These are phyloP conservation scores for Timema podura DNA, from an alignment of 2,888 invertebrate species.

Conservation along the genomic window DNA sequence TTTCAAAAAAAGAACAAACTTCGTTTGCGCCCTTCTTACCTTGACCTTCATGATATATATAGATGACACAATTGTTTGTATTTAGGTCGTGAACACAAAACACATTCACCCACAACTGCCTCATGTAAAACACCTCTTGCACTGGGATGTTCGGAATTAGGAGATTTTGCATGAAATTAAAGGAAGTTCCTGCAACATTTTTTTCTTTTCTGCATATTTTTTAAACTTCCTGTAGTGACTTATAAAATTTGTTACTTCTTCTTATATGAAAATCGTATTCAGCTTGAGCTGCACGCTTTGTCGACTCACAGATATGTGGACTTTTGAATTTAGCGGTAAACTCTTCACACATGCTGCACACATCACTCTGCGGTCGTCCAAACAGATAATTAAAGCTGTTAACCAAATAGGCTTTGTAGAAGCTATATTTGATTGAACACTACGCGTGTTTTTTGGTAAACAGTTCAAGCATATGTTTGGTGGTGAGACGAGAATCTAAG, in stretches of 20 bases:
- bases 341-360: slow-evolving; percentile 1
- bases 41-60: too few relatives aligned
- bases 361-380: not conserved
- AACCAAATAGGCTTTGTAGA: not conserved
- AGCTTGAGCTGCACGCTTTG: not conserved
- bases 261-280: not conserved
- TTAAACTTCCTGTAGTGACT: not conserved
- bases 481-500: not conserved
- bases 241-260: not conserved
- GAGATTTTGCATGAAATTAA: not conserved
- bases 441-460: not conserved
- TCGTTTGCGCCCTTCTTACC: too few relatives aligned
- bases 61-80: too few relatives aligned
- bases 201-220: not conserved
- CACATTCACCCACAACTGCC: too few relatives aligned
- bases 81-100: too few relatives aligned
- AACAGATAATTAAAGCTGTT: not conserved
- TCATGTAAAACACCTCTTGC: too few relatives aligned
- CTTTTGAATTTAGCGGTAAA: not conserved
- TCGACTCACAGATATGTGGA: not conserved
- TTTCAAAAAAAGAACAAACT: too few relatives aligned
- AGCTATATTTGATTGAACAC: not conserved
- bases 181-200: not conserved
- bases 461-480: not conserved
- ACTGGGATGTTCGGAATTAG: not conserved